Base-by-base conservation (phyloP, 2,797 vertebrate species). In the Podarcis lilfordi region DNA sequence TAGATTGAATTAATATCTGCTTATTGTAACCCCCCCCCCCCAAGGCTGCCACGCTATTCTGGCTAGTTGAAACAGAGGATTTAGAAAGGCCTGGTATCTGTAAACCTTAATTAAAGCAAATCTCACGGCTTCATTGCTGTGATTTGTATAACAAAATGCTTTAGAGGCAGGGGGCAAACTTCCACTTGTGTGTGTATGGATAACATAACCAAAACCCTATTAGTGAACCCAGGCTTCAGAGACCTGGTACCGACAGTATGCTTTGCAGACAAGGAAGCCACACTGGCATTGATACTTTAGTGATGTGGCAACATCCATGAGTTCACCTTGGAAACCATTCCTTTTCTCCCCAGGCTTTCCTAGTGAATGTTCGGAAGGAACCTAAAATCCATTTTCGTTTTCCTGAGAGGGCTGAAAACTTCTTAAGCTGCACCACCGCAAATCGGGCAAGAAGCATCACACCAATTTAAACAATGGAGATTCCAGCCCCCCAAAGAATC, bases 61-160 rank as follows among this genome's bases (percentile, higher is more conserved):
- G 29, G 4, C 1, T 84, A 61, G 15, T 43, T 83, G 27, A 83
- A 59, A 29, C 1, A 25, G 23, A 89, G 61, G 35, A 83, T 5
- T 8, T 3, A 80, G 40, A 80, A 21, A 86, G 11, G 2, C 35
- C 10, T 68, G 1, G 4, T 61, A 29, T 27, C 9, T 6, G 0
- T 37, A 82, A 23, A 76, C 83, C 85, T 80, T 83, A 90, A 94
- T 89, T 9, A 86, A 66, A 85, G 25, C 3, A 76, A 90, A 80
- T 25, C 23, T 86, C n/a, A 35, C 1, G n/a, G 6, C 0, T 17
- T 75, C 43, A 0, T 75, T 76, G 81, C 78, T 84, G 61, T 32
- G 25, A 75, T 89, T 75, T 86, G 45, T 89, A 29, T 40, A 77
- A 1, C 75, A 68, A 91, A 66, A 77, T 40, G 9, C 5, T 80